Evolutionary conservation across 2,113 vertebrate genomes (phyloP), one percentile per base, ranked within the genome.

Genomic region (Proterorhinus semilunaris): DNA sequence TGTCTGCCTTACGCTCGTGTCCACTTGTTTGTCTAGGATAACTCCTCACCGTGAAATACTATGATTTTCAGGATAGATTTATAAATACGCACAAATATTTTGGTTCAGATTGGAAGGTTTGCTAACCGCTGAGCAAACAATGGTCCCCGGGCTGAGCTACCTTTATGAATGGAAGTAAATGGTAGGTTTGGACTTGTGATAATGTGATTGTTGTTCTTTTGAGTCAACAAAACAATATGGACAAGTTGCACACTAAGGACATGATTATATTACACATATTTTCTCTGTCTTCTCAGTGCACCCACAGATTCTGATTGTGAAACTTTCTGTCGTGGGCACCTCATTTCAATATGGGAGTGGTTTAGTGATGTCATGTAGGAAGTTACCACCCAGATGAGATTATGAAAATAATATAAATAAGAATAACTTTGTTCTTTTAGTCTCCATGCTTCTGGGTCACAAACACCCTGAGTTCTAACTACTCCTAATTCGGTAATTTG

Each of bases 321-420:
- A 54, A 27, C 27, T 43, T 59, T 27, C 13, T 54, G 15, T 15
- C 65, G 55, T 51, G 52, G 55, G 27, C 21, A 10, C 59, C 21
- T 69, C 27, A 62, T 74, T 71, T 6, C 62, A 58, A 53, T 50
- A 62, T 49, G 52, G 72, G 73, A 1, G 59, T 55, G 75, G 86
- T 74, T 86, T 78, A 47, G 51, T 86, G 72, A 84, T 75, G 83
- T 83, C 76, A 87, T 47, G 73, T 69, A 86, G 85, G 79, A 91
- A 86, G 87, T 51, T 69, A 16, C 73, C 8, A 68, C 72, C 66
- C 47, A 68, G 55, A 57, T 55, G 50, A 54, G 76, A 36, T 74
- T 71, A 21, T 61, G 66, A 76, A 68, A 69, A 65, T 21, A 21
- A 21, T 21, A 21, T 21, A 21, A 21, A 21, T 69, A 68, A 68